Evolutionary conservation across 2,888 invertebrate species (phyloP), one percentile per base, ranked within the genome.

Genomic region (Cetonia aurata): DNA sequence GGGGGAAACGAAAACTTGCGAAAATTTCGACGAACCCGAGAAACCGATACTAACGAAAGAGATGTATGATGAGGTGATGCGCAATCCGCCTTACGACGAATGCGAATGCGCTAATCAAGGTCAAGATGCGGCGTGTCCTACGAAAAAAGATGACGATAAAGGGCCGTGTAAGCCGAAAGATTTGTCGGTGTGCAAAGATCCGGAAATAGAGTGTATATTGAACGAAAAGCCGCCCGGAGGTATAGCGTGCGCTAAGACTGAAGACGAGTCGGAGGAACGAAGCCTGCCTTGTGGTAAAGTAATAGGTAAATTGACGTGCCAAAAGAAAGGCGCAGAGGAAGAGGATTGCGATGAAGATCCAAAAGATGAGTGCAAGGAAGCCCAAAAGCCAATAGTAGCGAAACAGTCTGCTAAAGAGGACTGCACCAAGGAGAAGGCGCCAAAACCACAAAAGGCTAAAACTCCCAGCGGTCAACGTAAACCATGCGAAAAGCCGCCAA

Each of bases 1-100:
- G 6, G 79, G 77, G 6, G 41, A 74, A 6, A 76, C 79, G 6
- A 78, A 76, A 59, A 62, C 57, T 52, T 80, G 80, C 44, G 62
- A 69, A 6, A 71, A 74, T 17, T 78, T 79, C 57, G 73, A 76
- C n/a, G 66, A 76, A 60, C 72, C 73, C 4, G 55, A 75, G 10
- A 71, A 74, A 44, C 72, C 76, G 1, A 50, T 77, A 69, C 72
- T 73, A 57, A 71, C 75, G 8, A 76, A 75, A 12, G 70, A 77
- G n/a, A 48, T 67, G 31, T 48, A 70, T 17, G 62, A 57, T 8
- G 68, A 67, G 41, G 66, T 71, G 9, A 48, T 69, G 56, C 66
- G 52, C 33, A 57, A 69, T 52, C 59, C 59, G 9, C 52, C 70
- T 8, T 57, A 42, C 25, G 53, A 67, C 6, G 33, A 66, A 25